Evolutionary conservation across 2,113 vertebrate genomes (phyloP), one percentile per base, ranked within the genome.

Genomic region (Mustela nigripes): DNA sequence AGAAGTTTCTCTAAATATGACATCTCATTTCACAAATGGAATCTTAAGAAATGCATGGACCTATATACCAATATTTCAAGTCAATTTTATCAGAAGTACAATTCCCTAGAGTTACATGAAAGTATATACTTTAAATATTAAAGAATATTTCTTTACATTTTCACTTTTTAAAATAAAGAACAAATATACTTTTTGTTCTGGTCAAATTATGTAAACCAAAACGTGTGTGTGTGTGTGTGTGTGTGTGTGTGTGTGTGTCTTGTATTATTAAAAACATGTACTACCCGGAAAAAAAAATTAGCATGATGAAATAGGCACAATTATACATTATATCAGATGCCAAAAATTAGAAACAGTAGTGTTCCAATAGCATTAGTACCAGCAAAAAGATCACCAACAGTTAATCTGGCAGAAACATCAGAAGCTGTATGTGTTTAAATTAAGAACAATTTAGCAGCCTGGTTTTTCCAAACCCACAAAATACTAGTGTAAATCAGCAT

Each of bases 401-500:
- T 95, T 98, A 97, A 93, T 98, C 91, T 50, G 45, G 95, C 26
- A 95, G 80, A 62, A 62, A 73, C 96, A 98, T 98, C 95, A 97
- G 95, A 98, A 97, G 96, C 93, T 81, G 98, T 94, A 96, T 96
- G 94, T 97, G 89, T 97, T 98, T 98, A 98, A 98, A 98, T 85
- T 89, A 98, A 97, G 96, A 98, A 96, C 95, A 98, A 83, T 98
- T 98, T 97, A 97, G 96, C 97, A 97, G 93, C 95, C 93, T 98
- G 82, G 93, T 97, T 98, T 98, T 97, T 96, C 97, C 71, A 73
- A 98, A 97, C 78, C 97, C 93, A 96, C 97, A 98, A 97, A 98
- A 98, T 89, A 92, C 94, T 98, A 97, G 98, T 89, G 94, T 98
- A 98, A 98, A 98, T 98, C 97, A 96, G 97, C 96, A 86, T 98